Evolutionary conservation across 2,797 vertebrate species (phyloP).

Genomic region (Somateria mollissima): DNA sequence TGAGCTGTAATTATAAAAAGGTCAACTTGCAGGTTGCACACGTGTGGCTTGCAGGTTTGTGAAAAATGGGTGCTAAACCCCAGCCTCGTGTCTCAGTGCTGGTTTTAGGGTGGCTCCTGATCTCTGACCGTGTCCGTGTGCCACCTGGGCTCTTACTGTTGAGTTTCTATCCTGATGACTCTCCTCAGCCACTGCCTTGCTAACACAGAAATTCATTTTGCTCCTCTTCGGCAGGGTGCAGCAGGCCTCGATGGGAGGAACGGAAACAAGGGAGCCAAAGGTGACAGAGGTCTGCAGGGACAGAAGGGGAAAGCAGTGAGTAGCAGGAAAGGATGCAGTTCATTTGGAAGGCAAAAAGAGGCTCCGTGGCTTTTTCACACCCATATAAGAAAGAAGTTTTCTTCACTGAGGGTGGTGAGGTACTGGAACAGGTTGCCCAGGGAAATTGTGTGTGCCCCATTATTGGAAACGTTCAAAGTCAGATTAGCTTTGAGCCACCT

Average conservation of each 20-base stretch:
- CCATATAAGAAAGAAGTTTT: background rate
- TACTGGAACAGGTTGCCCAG: background rate
- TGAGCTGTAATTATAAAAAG: background rate
- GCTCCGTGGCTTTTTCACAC: background rate
- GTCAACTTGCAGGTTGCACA: background rate
- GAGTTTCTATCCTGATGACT: background rate
- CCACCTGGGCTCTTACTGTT: background rate
- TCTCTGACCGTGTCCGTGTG: fast-evolving
- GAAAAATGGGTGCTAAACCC: background rate
- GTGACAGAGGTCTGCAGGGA: slow-evolving; percentile 83
- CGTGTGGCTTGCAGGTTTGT: background rate
- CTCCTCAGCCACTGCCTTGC: background rate
- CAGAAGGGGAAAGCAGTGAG: slow-evolving; percentile 83
- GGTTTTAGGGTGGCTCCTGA: background rate
- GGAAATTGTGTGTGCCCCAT: background rate
- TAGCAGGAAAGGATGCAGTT: fast-evolving
- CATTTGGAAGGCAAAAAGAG: background rate
- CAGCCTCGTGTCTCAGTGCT: fast-evolving
- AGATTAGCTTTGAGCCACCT: background rate
- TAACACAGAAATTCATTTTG: background rate
- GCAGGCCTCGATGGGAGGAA: slow-evolving; percentile 84
- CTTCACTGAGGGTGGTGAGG: background rate
- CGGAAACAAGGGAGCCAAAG: slow-evolving; percentile 86
- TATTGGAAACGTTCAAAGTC: background rate
- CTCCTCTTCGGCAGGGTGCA: slow-evolving; percentile 77